Percentiles rank a stretch among this genome's conserved stretches.
Conservation (phyloP, 2,888 invertebrate species). For the Harmothoe impar region DNA sequence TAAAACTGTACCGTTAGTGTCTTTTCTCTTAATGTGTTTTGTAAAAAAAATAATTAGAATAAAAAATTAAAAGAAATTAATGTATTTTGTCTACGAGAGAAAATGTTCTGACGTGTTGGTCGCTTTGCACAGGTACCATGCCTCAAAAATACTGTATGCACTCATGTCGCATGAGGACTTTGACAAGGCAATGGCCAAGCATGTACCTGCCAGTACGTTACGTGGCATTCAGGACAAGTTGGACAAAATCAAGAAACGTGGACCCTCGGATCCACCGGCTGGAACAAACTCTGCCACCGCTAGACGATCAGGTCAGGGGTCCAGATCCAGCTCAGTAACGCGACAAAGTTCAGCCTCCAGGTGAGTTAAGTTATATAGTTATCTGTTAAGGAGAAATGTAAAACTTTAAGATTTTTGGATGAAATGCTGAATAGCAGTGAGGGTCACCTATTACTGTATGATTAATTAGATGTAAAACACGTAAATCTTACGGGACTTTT, state of each 20-base stretch:
- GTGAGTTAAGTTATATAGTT: slow-evolving; percentile 67
- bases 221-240: slow-evolving; percentile 91
- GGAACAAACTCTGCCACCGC: slow-evolving; percentile 79
- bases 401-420: no score
- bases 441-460: no score
- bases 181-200: slow-evolving; percentile 89
- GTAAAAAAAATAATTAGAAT: no score
- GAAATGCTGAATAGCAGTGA: no score
- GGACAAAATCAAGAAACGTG: slow-evolving; percentile 86
- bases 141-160: slow-evolving; percentile 87
- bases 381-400: no score
- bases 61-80: no score
- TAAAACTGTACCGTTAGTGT: no score
- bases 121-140: slow-evolving; percentile 67
- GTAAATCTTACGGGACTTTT: neutral
- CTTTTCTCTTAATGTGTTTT: no score
- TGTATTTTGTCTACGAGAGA: no score
- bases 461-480: neutral
- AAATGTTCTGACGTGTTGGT: no score
- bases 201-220: slow-evolving; percentile 86
- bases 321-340: slow-evolving; percentile 77
- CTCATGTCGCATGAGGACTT: slow-evolving; percentile 90
- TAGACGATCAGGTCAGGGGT: slow-evolving; percentile 78
- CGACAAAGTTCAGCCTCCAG: slow-evolving; percentile 78
- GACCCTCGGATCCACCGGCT: slow-evolving; percentile 67